Conservation (phyloP, 2,113 vertebrate species). For the Syngnathus typhle region DNA sequence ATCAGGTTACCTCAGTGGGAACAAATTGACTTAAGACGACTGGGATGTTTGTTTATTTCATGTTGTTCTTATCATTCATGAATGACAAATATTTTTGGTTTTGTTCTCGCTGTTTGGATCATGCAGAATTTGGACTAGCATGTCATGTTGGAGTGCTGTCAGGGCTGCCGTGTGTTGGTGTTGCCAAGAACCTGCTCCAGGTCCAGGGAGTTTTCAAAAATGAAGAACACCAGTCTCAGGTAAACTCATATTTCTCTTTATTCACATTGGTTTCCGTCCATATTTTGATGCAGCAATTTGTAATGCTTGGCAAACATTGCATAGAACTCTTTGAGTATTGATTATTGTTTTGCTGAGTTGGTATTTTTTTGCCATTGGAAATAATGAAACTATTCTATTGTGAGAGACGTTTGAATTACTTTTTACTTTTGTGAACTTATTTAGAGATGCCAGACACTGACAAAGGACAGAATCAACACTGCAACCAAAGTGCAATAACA, state of each 20-base stretch:
- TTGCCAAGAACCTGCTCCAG: slow-evolving; percentile 93
- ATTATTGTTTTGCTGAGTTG: not conserved
- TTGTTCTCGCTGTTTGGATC: not conserved
- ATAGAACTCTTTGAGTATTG: not conserved
- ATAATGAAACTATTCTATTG: not conserved
- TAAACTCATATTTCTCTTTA: slow-evolving; percentile 43
- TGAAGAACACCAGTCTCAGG: slow-evolving; percentile 78
- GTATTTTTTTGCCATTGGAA: not conserved
- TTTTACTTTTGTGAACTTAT: not conserved
- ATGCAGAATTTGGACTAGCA: slow-evolving; percentile 85
- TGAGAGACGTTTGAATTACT: not conserved
- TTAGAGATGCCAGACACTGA: slow-evolving; percentile 13
- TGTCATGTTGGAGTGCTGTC: slow-evolving; percentile 89
- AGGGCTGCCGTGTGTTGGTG: slow-evolving; percentile 82
- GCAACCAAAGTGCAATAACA: too few species aligned
- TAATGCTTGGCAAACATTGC: not conserved
- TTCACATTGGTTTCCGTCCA: not conserved
- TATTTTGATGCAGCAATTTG: not conserved
- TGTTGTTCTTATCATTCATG: not conserved
- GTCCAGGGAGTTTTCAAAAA: slow-evolving; percentile 80
- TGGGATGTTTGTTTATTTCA: not conserved
- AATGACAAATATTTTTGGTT: not conserved
- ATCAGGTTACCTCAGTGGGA: not conserved
- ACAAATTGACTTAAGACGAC: not conserved
- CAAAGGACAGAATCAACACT: slow-evolving; percentile 25